Evolutionary conservation across 2,888 invertebrate genomes (phyloP).

Genomic region (Drosophila maculinotata): DNA sequence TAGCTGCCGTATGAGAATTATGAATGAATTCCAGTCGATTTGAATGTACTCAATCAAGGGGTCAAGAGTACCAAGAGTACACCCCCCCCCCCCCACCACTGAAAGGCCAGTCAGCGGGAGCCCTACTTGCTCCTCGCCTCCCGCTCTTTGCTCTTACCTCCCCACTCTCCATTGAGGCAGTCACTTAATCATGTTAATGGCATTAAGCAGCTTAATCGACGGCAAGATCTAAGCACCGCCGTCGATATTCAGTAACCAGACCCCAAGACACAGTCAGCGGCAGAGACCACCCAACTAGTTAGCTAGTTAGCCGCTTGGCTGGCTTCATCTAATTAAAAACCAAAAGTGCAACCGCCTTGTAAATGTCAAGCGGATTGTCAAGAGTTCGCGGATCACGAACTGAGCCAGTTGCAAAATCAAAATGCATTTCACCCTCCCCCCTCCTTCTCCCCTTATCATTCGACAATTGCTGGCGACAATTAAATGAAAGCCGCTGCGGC

Average conservation of each 20-base stretch:
- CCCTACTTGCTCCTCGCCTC: slow-evolving; percentile 6
- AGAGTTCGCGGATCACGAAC: slow-evolving; percentile 73
- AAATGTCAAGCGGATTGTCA: slow-evolving; percentile 72
- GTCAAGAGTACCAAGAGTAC: slow-evolving; percentile 24
- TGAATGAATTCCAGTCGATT: slow-evolving; percentile 64
- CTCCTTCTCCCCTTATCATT: slow-evolving; percentile 6
- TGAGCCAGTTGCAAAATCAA: slow-evolving; percentile 75
- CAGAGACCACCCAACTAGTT: slow-evolving; percentile 55
- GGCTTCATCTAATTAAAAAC: slow-evolving; percentile 73
- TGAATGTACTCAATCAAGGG: slow-evolving; percentile 1
- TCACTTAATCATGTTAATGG: slow-evolving; percentile 77
- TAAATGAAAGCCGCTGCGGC: slow-evolving; percentile 58
- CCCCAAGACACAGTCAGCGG: neutral
- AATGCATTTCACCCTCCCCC: slow-evolving; percentile 62
- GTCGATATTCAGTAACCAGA: slow-evolving; percentile 67
- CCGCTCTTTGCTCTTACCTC: neutral
- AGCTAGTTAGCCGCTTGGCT: slow-evolving; percentile 25
- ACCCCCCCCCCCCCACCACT: neutral
- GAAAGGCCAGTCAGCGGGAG: slow-evolving; percentile 42
- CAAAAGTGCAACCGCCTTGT: slow-evolving; percentile 76
- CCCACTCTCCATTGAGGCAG: slow-evolving; percentile 20
- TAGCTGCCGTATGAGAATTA: slow-evolving; percentile 60
- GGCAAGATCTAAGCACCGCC: slow-evolving; percentile 76
- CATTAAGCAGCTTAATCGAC: slow-evolving; percentile 81
- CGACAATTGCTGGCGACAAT: slow-evolving; percentile 48